Percentiles rank a stretch among this genome's conserved stretches.
These are phyloP conservation scores for Rhagophthalmus giganteus DNA, from an alignment of 2,888 invertebrate genomes.

Conservation along the genomic window DNA sequence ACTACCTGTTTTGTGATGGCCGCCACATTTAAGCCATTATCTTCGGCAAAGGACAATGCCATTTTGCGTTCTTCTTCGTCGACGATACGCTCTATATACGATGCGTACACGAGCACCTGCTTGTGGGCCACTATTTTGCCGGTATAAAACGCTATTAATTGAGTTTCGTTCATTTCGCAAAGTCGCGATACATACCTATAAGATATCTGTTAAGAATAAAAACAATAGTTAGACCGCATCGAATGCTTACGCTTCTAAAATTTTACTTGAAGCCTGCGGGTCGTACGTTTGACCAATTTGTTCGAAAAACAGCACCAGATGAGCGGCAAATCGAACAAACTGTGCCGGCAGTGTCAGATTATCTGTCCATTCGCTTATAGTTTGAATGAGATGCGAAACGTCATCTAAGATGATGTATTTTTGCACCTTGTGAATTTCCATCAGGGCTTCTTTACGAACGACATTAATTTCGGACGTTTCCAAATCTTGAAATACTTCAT, in stretches of 20 bases:
- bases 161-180: conserved; percentile 73
- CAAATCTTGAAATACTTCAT: conserved; percentile 70
- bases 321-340: conserved; percentile 80
- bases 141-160: conserved; percentile 83
- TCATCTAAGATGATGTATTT: conserved; percentile 84
- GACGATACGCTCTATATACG: conserved; percentile 68
- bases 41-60: conserved; percentile 71
- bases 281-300: conserved; percentile 77
- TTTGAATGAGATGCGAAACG: conserved; percentile 71
- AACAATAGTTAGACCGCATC: no score
- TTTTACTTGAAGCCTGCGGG: conserved; percentile 72
- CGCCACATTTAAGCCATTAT: conserved; percentile 79
- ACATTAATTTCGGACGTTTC: conserved; percentile 62
- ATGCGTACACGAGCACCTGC: conserved; percentile 66
- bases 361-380: conserved; percentile 69
- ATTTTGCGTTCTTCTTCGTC: conserved; percentile 66
- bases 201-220: no score
- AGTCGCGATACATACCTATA: conserved; percentile 67
- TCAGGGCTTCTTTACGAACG: conserved; percentile 63
- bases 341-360: conserved; percentile 58
- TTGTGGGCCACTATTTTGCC: conserved; percentile 71
- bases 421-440: conserved; percentile 77
- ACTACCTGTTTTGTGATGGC: conserved; percentile 84
- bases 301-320: conserved; percentile 80
- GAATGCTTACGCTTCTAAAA: conserved; percentile 73